Evolutionary conservation across 2,113 vertebrate species (phyloP), one percentile per base, ranked within the genome.

Genomic region (Calypte anna): DNA sequence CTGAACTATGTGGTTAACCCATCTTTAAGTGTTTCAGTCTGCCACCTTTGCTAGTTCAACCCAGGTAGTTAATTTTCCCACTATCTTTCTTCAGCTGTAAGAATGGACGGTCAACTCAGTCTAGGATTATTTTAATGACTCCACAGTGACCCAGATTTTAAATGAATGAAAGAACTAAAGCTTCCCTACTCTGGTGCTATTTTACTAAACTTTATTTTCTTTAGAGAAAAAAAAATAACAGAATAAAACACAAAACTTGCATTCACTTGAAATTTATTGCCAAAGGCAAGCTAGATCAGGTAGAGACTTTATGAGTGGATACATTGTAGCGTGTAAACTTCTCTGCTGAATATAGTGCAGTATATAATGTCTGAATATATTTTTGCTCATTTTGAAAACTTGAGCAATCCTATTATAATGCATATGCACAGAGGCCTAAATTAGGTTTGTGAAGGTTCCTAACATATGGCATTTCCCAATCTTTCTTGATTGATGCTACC

Each of bases 51-150:
- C 38, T 46, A 38, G 27, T 62, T 88, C 33, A 77, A 51, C 25
- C 9, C 17, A 43, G 24, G 51, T 25, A 38, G 31, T 38, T 62
- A 46, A 62, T 83, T 90, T 91, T 66, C 38, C 40, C 28, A 40
- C 21, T 36, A 75, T 18, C 8, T 85, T 64, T 83, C 40, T 53
- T 85, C 33, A 43, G 14, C 55, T 72, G 6, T 50, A 48, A 85
- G 48, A 68, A 44, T 31, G 13, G 44, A 21, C 40, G 59, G 16
- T 69, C 46, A 77, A 1, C 84, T 84, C 91, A 50, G 10, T 25
- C 90, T 73, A 50, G 80, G 72, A 77, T 86, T 88, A 80, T 90
- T 88, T 76, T 77, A 79, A 88, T 80, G 58, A 23, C 59, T 83
- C 33, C 76, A 30, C 75, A 90, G 30, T 69, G 79, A 54, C 40